phyloP scores from a whole-genome alignment of 2,113 vertebrate species.

The Sigmodon hispidus region DNA sequence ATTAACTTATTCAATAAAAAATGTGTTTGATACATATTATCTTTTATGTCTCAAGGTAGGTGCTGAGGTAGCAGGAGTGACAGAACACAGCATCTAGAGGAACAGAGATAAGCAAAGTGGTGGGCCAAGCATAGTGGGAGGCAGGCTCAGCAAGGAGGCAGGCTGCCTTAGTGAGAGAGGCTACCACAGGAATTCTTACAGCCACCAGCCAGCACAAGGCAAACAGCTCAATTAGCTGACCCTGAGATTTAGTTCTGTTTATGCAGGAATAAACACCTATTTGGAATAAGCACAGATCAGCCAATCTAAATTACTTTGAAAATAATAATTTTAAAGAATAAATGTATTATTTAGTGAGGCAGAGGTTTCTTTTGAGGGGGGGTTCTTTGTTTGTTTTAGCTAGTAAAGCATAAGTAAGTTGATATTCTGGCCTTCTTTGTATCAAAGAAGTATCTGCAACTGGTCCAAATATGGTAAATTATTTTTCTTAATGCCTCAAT shows the following conservation, averaged over 20 bases:
- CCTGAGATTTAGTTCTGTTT: not conserved
- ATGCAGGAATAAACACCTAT: not conserved
- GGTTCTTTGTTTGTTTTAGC: not conserved
- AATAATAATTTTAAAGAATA: conserved; percentile 46
- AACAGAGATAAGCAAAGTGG: not conserved
- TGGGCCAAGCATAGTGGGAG: not conserved
- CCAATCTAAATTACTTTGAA: not conserved
- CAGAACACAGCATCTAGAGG: not conserved
- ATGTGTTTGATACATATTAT: not conserved
- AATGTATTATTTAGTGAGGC: not conserved
- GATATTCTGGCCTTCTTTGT: not conserved
- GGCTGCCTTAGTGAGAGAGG: not conserved
- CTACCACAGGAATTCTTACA: too few species aligned
- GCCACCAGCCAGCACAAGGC: not conserved
- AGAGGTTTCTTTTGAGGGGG: too few species aligned
- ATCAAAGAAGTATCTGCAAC: conserved; percentile 9
- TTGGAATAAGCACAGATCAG: not conserved
- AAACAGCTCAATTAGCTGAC: not conserved
- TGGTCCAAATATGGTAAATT: conserved; percentile 17
- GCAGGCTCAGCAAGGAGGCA: not conserved
- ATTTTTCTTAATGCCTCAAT: conserved; percentile 1
- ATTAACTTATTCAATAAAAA: not conserved
- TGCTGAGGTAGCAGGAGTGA: not conserved
- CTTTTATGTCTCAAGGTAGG: not conserved
- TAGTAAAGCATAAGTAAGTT: not conserved